Evolutionary conservation across 2,888 invertebrate species (phyloP).

Genomic region (Salpingus planirostris): DNA sequence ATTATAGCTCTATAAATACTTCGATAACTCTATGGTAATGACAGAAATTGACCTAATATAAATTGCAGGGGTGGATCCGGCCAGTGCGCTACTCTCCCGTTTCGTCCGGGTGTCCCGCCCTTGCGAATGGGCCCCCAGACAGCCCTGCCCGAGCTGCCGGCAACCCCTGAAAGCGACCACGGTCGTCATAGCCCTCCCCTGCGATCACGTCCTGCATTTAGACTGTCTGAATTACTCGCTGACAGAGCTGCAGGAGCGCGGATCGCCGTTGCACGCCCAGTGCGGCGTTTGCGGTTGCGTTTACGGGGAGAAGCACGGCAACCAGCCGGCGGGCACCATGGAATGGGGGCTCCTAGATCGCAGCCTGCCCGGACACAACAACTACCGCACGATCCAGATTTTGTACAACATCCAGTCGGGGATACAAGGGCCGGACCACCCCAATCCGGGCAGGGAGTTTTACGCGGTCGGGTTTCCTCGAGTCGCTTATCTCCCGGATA

Average conservation of each 20-base stretch:
- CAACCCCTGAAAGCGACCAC: slow-evolving; percentile 50
- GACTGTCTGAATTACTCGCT: slow-evolving; percentile 71
- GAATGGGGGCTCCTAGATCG: slow-evolving; percentile 66
- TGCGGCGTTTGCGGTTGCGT: slow-evolving; percentile 81
- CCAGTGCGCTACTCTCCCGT: slow-evolving; percentile 56
- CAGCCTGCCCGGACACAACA: slow-evolving; percentile 59
- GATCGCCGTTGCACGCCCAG: slow-evolving; percentile 59
- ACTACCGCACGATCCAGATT: slow-evolving; percentile 69
- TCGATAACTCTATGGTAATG: no score
- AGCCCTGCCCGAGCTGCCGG: slow-evolving; percentile 63
- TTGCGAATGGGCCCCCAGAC: slow-evolving; percentile 57
- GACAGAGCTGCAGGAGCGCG: slow-evolving; percentile 46
- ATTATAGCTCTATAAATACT: no score
- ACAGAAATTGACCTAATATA: no score
- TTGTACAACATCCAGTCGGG: slow-evolving; percentile 80
- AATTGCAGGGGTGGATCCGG: slow-evolving; percentile 45
- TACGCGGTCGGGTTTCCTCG: slow-evolving; percentile 83
- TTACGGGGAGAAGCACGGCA: slow-evolving; percentile 71
- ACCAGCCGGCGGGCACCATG: slow-evolving; percentile 77
- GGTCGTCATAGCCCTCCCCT: slow-evolving; percentile 57
- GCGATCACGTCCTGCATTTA: slow-evolving; percentile 72
- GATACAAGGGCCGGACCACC: slow-evolving; percentile 70
- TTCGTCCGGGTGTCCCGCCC: slow-evolving; percentile 60
- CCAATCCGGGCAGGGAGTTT: slow-evolving; percentile 74
- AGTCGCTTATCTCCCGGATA: slow-evolving; percentile 76